Evolutionary conservation across 2,888 invertebrate species (phyloP).

Genomic region (Drosophila sordidula): DNA sequence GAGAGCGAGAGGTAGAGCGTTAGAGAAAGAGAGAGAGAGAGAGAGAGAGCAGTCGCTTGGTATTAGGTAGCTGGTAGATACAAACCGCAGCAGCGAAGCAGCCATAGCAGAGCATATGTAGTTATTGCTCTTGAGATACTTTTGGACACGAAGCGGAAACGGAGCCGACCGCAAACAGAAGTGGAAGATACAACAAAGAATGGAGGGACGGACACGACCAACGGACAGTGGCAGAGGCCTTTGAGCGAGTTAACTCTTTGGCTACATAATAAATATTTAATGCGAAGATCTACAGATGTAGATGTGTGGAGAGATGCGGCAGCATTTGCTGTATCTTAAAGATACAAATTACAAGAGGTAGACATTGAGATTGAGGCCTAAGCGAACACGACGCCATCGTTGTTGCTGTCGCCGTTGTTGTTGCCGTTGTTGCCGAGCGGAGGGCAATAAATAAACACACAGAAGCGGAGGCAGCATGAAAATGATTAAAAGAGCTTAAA

Average conservation of each 20-base stretch:
- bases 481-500: slow-evolving; percentile 79
- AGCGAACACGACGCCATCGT: slow-evolving; percentile 47
- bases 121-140: slow-evolving; percentile 79
- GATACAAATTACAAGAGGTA: slow-evolving; percentile 78
- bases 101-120: slow-evolving; percentile 56
- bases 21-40: neutral
- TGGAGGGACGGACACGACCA: slow-evolving; percentile 29
- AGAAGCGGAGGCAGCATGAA: slow-evolving; percentile 71
- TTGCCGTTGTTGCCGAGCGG: slow-evolving; percentile 49
- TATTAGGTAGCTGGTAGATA: slow-evolving; percentile 69
- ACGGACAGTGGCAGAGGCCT: slow-evolving; percentile 33
- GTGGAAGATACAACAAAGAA: slow-evolving; percentile 37
- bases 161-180: slow-evolving; percentile 51
- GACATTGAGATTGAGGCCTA: slow-evolving; percentile 79
- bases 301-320: slow-evolving; percentile 40
- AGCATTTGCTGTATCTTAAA: slow-evolving; percentile 71
- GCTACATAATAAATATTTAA: slow-evolving; percentile 78
- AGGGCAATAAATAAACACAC: slow-evolving; percentile 70
- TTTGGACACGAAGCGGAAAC: slow-evolving; percentile 78
- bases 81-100: slow-evolving; percentile 58
- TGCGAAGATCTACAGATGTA: slow-evolving; percentile 63
- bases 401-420: slow-evolving; percentile 8
- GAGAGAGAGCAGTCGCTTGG: slow-evolving; percentile 44
- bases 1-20: neutral
- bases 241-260: slow-evolving; percentile 76